Conservation (phyloP, 2,113 vertebrate genomes). For the Lanius ludovicianus region DNA sequence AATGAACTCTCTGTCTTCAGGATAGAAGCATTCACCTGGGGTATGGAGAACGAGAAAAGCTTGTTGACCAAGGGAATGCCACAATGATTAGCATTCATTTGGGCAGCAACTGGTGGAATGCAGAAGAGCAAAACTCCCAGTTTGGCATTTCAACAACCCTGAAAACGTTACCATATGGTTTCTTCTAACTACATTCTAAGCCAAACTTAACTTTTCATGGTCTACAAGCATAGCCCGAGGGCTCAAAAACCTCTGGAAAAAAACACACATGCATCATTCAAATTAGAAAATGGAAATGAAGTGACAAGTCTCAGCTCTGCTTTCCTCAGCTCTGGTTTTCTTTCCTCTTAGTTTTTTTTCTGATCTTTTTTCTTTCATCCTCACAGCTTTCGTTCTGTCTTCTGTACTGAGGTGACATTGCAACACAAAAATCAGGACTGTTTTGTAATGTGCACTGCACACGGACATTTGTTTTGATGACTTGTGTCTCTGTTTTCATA, state of each 20-base stretch:
- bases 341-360: neutral
- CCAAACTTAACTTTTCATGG: neutral
- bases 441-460: neutral
- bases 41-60: neutral
- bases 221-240: neutral
- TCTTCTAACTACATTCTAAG: neutral
- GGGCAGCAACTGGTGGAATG: neutral
- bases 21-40: neutral
- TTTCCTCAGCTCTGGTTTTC: neutral
- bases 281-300: neutral
- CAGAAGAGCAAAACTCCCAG: neutral
- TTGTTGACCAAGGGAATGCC: neutral
- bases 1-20: neutral
- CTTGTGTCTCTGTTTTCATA: neutral
- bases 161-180: neutral
- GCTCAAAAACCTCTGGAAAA: neutral
- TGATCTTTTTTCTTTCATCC: neutral
- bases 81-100: neutral
- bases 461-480: neutral
- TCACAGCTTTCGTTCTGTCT: neutral
- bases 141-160: neutral
- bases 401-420: neutral
- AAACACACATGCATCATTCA: neutral
- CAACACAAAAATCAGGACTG: neutral
- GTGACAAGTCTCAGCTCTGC: neutral